These are phyloP conservation scores for Lordiphosa mommai DNA, from an alignment of 1,140 invertebrate genomes.

Conservation along the genomic window DNA sequence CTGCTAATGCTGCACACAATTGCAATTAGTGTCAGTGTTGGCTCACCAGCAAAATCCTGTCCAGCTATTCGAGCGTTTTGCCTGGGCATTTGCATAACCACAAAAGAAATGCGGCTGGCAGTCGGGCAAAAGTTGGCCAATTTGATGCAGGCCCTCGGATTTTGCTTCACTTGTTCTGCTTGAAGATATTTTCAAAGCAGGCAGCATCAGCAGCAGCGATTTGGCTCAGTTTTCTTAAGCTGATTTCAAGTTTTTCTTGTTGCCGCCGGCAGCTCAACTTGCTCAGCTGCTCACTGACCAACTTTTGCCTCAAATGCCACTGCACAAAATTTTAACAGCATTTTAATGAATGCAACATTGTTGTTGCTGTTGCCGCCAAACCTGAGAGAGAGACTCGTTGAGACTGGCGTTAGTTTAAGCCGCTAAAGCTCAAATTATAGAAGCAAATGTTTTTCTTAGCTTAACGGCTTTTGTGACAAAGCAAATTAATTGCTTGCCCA, in stretches of 20 bases:
- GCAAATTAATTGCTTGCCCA: slow-evolving; percentile 75
- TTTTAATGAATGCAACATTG: slow-evolving; percentile 63
- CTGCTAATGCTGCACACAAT: slow-evolving; percentile 69
- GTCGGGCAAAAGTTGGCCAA: slow-evolving; percentile 10
- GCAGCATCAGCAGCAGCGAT: neutral
- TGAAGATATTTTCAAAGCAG: slow-evolving; percentile 30
- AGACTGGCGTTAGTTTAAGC: slow-evolving; percentile 30
- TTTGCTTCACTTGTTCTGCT: slow-evolving; percentile 26
- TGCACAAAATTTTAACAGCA: slow-evolving; percentile 27
- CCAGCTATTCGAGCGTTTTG: slow-evolving; percentile 33
- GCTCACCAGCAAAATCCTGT: slow-evolving; percentile 30
- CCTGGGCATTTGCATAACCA: slow-evolving; percentile 61
- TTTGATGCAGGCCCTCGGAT: neutral
- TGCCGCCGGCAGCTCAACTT: slow-evolving; percentile 11
- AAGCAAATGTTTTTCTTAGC: slow-evolving; percentile 48
- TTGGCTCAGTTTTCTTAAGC: slow-evolving; percentile 61
- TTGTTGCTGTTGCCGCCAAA: slow-evolving; percentile 30
- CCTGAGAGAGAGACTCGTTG: neutral
- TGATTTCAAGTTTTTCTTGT: slow-evolving; percentile 56
- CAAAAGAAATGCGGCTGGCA: slow-evolving; percentile 46
- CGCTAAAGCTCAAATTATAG: slow-evolving; percentile 53
- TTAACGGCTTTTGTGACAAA: slow-evolving; percentile 73
- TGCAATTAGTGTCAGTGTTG: slow-evolving; percentile 73
- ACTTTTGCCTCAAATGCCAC: slow-evolving; percentile 10
- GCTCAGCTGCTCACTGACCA: no score